Percentiles rank a stretch among this genome's conserved stretches.
phyloP scores from a whole-genome alignment of 2,797 vertebrate genomes.

The Gymnoscopelus braueri region DNA sequence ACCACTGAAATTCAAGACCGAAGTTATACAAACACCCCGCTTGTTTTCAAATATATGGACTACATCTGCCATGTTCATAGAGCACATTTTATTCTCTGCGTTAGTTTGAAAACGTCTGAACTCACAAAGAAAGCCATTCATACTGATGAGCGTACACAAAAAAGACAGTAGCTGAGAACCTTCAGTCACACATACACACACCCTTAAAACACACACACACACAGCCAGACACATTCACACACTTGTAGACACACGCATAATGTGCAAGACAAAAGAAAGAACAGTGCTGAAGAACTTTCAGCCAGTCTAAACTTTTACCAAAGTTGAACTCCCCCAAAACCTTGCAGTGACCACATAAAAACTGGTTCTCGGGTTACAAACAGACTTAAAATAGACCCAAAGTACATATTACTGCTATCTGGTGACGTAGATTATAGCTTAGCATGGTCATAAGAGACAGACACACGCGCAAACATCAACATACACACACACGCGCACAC shows the following conservation, averaged over 20 bases:
- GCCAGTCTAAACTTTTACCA: slow-evolving; percentile 67
- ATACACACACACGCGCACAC: slow-evolving; percentile 37
- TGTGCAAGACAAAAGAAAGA: not conserved
- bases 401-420: slow-evolving; percentile 73
- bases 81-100: slow-evolving; percentile 5
- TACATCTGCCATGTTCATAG: too few relatives aligned
- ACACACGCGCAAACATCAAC: slow-evolving; percentile 5
- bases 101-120: slow-evolving; percentile 37
- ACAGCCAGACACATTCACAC: slow-evolving; percentile 1
- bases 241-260: not conserved
- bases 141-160: slow-evolving; percentile 13
- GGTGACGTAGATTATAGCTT: slow-evolving; percentile 72
- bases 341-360: slow-evolving; percentile 68
- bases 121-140: slow-evolving; percentile 71
- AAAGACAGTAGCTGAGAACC: not conserved
- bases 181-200: slow-evolving; percentile 6
- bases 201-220: slow-evolving; percentile 14
- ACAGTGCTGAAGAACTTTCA: slow-evolving; percentile 23
- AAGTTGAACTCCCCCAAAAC: slow-evolving; percentile 71
- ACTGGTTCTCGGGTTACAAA: slow-evolving; percentile 73
- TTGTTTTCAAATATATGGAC: too few relatives aligned
- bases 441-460: slow-evolving; percentile 25
- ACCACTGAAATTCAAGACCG: too few relatives aligned
- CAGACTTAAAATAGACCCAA: slow-evolving; percentile 72
- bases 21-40: too few relatives aligned